Evolutionary conservation across 1,140 invertebrate species (phyloP), one percentile per base, ranked within the genome.

Genomic region (Chironomus striatipennis): DNA sequence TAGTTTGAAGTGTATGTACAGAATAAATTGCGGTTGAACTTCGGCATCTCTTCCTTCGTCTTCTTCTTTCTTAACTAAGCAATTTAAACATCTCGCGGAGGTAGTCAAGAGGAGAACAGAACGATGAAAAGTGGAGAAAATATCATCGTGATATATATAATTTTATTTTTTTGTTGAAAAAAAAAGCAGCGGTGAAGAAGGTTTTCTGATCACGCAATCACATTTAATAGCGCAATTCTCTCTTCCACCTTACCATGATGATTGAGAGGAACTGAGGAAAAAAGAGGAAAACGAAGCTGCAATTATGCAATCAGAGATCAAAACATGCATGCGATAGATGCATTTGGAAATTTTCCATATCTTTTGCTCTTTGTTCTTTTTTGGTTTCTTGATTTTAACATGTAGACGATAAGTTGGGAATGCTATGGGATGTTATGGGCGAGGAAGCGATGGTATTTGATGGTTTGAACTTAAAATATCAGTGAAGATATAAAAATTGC

Each of bases 221-320:
- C 47, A 57, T 57, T 57, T 57, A 57, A 57, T 57, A 15, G 47
- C 47, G 47, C 47, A 57, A 57, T 57, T 57, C 47, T 57, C 12
- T 57, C 47, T 57, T 57, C n/a, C 47, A 12, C 5, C 12, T 57
- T 57, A 15, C 43, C n/a, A 34, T 34, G 24, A 34, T 34, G 24
- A 34, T 34, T 34, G 24, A 34, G 24, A 34, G 47, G n/a, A 57
- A 57, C 12, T 57, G 47, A 57, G 47, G n/a, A n/a, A 9, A 47
- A 47, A 15, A 47, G 43, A 47, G 43, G 9, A 47, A 57, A 57
- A n/a, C 9, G n/a, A 15, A 57, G 47, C 12, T 57, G 47, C 47
- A 57, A 57, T 57, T 57, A 57, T 57, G 47, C 47, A 57, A 57
- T 57, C 47, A 57, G n/a, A 57, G 47, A 57, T 57, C 47, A 57